Percentiles rank a stretch among this genome's conserved stretches.
Conservation (phyloP, 1,140 invertebrate species). For the Drosophila pectinifera region DNA sequence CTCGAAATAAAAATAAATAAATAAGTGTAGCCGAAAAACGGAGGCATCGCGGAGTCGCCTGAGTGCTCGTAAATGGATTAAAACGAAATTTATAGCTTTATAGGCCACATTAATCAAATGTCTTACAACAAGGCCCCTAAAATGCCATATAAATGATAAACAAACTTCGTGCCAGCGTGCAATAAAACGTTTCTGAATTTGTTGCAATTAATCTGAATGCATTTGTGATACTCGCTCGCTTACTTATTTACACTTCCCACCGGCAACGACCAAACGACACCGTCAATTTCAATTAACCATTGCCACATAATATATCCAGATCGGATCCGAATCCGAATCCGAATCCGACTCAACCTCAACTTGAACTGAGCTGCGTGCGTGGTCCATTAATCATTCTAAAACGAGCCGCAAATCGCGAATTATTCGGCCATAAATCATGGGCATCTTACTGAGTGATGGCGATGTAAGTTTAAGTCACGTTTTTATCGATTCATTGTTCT, state of each 20-base stretch:
- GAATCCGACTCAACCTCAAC: conserved; percentile 16
- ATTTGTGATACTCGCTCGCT: conserved; percentile 41
- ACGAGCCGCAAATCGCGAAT: conserved; percentile 48
- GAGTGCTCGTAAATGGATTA: conserved; percentile 79
- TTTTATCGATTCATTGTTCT: conserved; percentile 19
- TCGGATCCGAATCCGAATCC: conserved; percentile 4
- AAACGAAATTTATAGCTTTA: conserved; percentile 66
- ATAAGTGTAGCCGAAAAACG: conserved; percentile 18
- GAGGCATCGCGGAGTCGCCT: conserved; percentile 39
- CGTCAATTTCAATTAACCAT: conserved; percentile 48
- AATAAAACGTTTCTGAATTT: conserved; percentile 45
- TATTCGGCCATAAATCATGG: conserved; percentile 69
- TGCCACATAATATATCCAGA: conserved; percentile 16
- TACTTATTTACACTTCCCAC: conserved; percentile 48
- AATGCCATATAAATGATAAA: conserved; percentile 65
- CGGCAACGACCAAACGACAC: conserved; percentile 8
- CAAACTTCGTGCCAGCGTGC: conserved; percentile 52
- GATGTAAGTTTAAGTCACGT: conserved; percentile 73
- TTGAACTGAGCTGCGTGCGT: conserved; percentile 39
- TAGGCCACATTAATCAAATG: conserved; percentile 68
- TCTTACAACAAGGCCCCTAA: conserved; percentile 62
- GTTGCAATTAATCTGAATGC: conserved; percentile 62
- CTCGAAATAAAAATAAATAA: conserved; percentile 19
- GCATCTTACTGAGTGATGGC: conserved; percentile 80
- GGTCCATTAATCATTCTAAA: conserved; percentile 52